Evolutionary conservation across 2,888 invertebrate species (phyloP), one percentile per base, ranked within the genome.

Genomic region (Sphaerophoria rueppellii): DNA sequence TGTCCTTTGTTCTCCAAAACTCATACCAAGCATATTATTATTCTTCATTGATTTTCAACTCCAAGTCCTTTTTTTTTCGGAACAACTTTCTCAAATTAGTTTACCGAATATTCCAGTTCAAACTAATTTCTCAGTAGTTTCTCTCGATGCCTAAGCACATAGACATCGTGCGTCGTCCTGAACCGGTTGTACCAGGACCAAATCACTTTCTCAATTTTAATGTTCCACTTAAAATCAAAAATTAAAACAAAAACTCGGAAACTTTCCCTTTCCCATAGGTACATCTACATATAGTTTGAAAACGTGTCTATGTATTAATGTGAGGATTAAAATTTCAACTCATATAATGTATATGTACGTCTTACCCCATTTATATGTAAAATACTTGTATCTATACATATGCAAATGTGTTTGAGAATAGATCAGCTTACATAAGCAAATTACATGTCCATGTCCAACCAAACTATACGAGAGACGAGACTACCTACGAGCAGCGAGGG

Each of bases 381-480:
- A 24, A 24, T 24, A n/a, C n/a, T n/a, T 37, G 6, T 46, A 46
- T 4, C 14, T 50, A 48, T 34, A 61, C 2, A 11, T 60, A 14
- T 34, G 32, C 9, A 43, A n/a, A 63, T 63, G 48, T 63, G 35
- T 9, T 14, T 9, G 32, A 50, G 11, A 54, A 48, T n/a, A 65
- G 75, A 65, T 60, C 57, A 67, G 65, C 37, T 70, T 63, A 48
- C 71, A 74, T 80, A 73, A 40, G 43, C 37, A 63, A 48, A 67
- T 48, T 72, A 76, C 72, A 76, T 69, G 75, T 85, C 83, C 72
- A 76, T 69, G 75, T 85, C 83, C 80, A 76, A 80, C 79, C 69
- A 76, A 35, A 7, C 54, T 32, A 63, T 34, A 43, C 34, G 2
- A 24, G 43, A 63, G 16, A 43, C 34, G 2, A 24, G 43, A 11